These are phyloP conservation scores for Heloderma charlesbogerti DNA, from an alignment of 2,113 vertebrate species.

Conservation along the genomic window DNA sequence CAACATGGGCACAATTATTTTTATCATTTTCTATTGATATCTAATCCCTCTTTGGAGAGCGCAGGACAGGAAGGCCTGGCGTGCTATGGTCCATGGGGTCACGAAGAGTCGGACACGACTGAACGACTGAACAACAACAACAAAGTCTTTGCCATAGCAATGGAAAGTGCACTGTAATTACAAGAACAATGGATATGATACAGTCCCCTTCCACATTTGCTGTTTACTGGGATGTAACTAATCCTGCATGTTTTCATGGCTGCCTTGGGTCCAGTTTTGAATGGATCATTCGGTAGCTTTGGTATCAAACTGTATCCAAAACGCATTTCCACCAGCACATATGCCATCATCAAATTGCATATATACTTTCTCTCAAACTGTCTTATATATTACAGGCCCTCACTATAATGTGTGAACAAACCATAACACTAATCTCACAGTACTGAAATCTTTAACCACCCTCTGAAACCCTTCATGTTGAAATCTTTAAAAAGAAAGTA, in stretches of 20 bases:
- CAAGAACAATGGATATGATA: background rate
- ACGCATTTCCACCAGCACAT: background rate
- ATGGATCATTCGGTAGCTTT: background rate
- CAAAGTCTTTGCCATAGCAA: no score
- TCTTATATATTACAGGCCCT: background rate
- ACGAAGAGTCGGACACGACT: no score
- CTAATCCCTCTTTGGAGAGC: no score
- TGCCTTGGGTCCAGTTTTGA: background rate
- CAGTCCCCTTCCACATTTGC: background rate
- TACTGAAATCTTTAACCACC: background rate
- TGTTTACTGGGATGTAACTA: background rate
- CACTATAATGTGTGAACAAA: background rate
- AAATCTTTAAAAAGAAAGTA: conserved; percentile 10
- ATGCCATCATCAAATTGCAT: background rate
- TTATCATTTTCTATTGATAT: no score
- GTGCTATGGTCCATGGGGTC: no score
- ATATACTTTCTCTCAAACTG: conserved; percentile 1
- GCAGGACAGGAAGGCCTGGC: no score
- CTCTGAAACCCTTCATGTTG: background rate
- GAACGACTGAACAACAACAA: no score
- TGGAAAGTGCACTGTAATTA: background rate
- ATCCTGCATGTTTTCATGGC: background rate
- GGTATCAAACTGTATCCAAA: background rate
- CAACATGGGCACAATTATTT: no score
- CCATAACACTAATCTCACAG: background rate